Percentiles rank a stretch among this genome's conserved stretches.
phyloP scores from a whole-genome alignment of 53 echinoderm and acorn worm genomes.

The Patiria pectinifera region DNA sequence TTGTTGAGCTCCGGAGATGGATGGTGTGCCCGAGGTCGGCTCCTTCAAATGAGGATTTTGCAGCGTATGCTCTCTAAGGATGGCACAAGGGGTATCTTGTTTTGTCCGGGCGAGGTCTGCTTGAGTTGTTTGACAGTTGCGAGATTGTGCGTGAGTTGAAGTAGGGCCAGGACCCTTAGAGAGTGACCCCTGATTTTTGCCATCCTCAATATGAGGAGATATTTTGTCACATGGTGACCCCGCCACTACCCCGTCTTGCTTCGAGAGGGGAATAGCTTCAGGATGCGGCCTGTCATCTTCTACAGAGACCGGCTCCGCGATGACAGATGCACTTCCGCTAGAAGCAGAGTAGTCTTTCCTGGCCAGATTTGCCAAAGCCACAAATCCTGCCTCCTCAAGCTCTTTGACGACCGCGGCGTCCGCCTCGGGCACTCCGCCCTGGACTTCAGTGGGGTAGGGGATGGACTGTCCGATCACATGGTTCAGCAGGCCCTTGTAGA shows the following conservation, averaged over 20 bases:
- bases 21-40: no score
- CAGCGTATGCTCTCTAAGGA: neutral
- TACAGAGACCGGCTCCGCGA: neutral
- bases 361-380: slow-evolving; percentile 32
- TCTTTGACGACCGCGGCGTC: slow-evolving; percentile 5
- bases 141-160: neutral
- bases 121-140: neutral
- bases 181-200: neutral
- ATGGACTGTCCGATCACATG: slow-evolving; percentile 3
- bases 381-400: slow-evolving; percentile 46
- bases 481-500: slow-evolving; percentile 45
- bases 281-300: neutral
- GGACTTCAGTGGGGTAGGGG: neutral
- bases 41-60: neutral
- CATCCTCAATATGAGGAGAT: slow-evolving; percentile 11
- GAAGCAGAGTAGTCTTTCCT: neutral
- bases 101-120: neutral
- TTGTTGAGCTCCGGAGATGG: no score
- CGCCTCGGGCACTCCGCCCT: slow-evolving; percentile 23
- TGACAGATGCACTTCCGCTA: no score
- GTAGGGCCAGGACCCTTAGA: neutral
- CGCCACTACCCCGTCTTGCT: neutral
- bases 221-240: neutral
- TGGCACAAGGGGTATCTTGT: neutral
- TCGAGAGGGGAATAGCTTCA: no score